Evolutionary conservation across 2,797 vertebrate genomes (phyloP), one percentile per base, ranked within the genome.

Genomic region (Liparis tanakae): DNA sequence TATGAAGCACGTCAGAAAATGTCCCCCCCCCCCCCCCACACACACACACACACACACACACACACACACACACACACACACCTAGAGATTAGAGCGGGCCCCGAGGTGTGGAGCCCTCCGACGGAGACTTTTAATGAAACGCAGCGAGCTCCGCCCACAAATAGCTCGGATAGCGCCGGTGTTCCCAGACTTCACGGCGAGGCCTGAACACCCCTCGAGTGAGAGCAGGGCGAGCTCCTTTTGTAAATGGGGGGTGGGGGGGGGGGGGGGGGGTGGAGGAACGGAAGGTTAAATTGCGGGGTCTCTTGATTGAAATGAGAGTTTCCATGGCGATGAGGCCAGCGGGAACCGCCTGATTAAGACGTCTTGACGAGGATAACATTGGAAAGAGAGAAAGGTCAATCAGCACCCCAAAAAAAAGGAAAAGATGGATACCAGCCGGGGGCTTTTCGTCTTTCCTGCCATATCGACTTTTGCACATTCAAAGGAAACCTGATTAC

Each of bases 121-220:
- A 89, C 87, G 22, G 92, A 59, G 92, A 87, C 82, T 58, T 30
- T 80, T 92, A 93, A 93, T 93, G 90, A 92, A 91, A 92, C 86
- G 74, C 64, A 66, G 73, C 37, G 67, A 73, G 70, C 25, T 50
- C 22, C 20, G 56, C 76, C 78, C 72, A 72, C 72, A 87, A 81
- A 77, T 46, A 62, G 72, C 5, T 12, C 34, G 14, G 51, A 74
- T 63, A 74, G 81, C 57, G 51, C 58, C 70, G 56, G 1, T 50
- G 54, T 54, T 63, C 65, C 64, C 71, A 56, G 78, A 54, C 13
- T 59, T n/a, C 6, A 20, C n/a, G 10, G 48, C 48, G 10, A 22
- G n/a, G 7, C 39, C 39, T 14, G 39, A 39, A 6, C 25, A 30
- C 7, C 4, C 2, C 34, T 50, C 20, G 53, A 48, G 37, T 8